phyloP scores from a whole-genome alignment of 2,113 vertebrate genomes.

The Lepus europaeus region DNA sequence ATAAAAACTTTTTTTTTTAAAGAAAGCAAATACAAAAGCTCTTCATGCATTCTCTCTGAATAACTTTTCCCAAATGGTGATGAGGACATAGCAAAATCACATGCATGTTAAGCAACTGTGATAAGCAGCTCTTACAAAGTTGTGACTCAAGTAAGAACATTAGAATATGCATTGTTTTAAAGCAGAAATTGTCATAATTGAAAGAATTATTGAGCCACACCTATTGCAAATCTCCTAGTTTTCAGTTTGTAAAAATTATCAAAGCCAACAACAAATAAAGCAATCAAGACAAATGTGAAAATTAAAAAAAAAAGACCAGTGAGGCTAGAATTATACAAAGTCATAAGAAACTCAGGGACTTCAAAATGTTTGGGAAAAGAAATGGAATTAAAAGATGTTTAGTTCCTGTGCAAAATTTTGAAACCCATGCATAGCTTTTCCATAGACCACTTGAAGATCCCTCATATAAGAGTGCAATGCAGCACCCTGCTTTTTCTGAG shows the following conservation, averaged over 20 bases:
- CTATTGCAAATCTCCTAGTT: background rate
- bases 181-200: constrained; percentile 48
- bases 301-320: background rate
- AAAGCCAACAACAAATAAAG: background rate
- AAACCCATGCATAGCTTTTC: no score
- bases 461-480: background rate
- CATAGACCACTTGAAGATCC: no score
- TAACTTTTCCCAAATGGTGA: constrained; percentile 78
- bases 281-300: background rate
- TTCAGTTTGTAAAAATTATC: background rate
- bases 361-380: no score
- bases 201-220: background rate
- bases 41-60: constrained; percentile 75
- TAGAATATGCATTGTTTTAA: constrained; percentile 69
- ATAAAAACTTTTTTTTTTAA: constrained; percentile 1
- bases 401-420: no score
- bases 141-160: constrained; percentile 54
- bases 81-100: constrained; percentile 68
- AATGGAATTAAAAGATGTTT: no score
- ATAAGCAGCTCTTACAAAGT: constrained; percentile 73
- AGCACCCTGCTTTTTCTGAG: background rate
- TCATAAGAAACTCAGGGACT: background rate
- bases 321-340: background rate
- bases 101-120: constrained; percentile 69
- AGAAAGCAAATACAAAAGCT: constrained; percentile 56